A percentile compares a stretch with the other conserved stretches of the same genome.
Conservation (phyloP, 2,888 invertebrate genomes). For the Melanotus villosus region DNA sequence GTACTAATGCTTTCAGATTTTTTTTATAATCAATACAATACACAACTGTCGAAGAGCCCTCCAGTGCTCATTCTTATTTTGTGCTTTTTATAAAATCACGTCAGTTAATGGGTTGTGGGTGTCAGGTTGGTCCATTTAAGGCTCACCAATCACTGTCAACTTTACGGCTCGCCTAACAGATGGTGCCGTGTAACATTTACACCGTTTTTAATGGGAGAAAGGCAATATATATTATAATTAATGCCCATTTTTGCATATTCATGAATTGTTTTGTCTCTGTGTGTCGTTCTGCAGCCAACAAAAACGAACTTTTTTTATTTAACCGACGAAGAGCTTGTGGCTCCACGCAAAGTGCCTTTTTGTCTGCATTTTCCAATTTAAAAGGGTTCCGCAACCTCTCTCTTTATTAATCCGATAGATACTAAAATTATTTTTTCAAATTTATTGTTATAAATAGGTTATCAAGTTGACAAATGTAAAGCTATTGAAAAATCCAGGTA, state of each 20-base stretch:
- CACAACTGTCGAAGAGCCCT: constrained; percentile 3
- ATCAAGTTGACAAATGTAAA: not conserved
- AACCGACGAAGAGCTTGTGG: constrained; percentile 10
- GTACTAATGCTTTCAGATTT: too few species aligned
- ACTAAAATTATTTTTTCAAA: constrained; percentile 1
- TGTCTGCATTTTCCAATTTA: constrained; percentile 1
- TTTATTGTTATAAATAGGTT: not conserved
- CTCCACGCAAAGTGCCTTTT: constrained; percentile 9
- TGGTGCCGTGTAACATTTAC: constrained; percentile 41
- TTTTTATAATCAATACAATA: too few species aligned
- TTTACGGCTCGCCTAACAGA: constrained; percentile 33
- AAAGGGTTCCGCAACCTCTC: not conserved
- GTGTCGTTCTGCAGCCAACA: constrained; percentile 26
- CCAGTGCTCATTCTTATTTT: constrained; percentile 18
- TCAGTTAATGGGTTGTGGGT: constrained; percentile 36
- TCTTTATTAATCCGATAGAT: not conserved
- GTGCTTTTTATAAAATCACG: constrained; percentile 27
- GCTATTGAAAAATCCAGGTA: too few species aligned
- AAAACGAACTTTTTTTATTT: constrained; percentile 35
- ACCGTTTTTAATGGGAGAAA: constrained; percentile 40
- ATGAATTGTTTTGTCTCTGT: constrained; percentile 45
- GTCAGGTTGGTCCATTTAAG: constrained; percentile 43
- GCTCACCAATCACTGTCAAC: constrained; percentile 44
- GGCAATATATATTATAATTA: constrained; percentile 49
- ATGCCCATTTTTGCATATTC: constrained; percentile 49